A percentile compares a stretch with the other conserved stretches of the same genome.
Evolutionary conservation across 1,140 invertebrate genomes (phyloP).

Genomic region (Sogatella furcifera): DNA sequence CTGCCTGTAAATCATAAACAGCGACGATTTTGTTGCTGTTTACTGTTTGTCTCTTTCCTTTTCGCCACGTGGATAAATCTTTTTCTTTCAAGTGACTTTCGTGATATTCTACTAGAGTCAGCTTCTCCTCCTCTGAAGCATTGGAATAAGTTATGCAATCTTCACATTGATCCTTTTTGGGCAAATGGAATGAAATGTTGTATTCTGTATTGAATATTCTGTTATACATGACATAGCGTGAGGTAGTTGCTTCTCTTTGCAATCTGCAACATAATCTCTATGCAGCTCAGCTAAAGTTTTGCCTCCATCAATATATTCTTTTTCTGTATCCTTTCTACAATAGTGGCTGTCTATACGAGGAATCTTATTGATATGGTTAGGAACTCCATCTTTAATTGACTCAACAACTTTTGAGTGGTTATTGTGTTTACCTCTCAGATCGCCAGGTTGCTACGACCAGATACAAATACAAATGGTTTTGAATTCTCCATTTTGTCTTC

Average conservation of each 20-base stretch:
- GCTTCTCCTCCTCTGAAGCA: not conserved
- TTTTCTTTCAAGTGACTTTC: slow-evolving; percentile 5
- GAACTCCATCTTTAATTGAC: slow-evolving; percentile 25
- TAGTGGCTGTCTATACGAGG: slow-evolving; percentile 29
- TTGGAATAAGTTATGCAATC: not conserved
- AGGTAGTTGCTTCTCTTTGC: slow-evolving; percentile 27
- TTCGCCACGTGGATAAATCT: not conserved
- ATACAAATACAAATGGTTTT: no score
- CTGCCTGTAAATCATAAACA: slow-evolving; percentile 10
- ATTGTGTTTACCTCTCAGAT: slow-evolving; percentile 14
- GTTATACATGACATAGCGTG: slow-evolving; percentile 25
- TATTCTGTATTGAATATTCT: slow-evolving; percentile 28
- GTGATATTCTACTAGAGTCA: not conserved
- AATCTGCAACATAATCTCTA: slow-evolving; percentile 28
- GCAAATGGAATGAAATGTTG: slow-evolving; percentile 23
- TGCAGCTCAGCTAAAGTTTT: slow-evolving; percentile 28
- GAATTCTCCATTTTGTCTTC: slow-evolving; percentile 12
- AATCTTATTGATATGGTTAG: slow-evolving; percentile 28
- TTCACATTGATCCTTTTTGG: slow-evolving; percentile 18
- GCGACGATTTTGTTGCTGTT: not conserved
- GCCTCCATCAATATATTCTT: slow-evolving; percentile 28
- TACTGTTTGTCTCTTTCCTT: not conserved
- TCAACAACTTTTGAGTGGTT: slow-evolving; percentile 22
- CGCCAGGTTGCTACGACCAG: not conserved
- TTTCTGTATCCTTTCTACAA: slow-evolving; percentile 24